Evolutionary conservation across 2,888 invertebrate genomes (phyloP).

Genomic region (Pristionchus fissidentatus): DNA sequence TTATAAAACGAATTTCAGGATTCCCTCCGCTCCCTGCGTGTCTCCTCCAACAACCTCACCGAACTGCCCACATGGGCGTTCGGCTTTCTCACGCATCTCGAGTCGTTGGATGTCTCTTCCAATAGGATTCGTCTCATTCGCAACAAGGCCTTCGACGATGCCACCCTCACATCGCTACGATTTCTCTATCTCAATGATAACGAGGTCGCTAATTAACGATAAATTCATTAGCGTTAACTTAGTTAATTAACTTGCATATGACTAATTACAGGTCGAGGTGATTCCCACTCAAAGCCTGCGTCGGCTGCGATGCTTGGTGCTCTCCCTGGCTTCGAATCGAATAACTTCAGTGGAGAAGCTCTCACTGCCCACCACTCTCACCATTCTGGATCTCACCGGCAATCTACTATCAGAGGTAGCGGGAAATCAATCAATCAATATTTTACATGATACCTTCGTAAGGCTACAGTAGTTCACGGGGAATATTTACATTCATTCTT

Average conservation of each 20-base stretch:
- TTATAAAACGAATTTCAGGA: constrained; percentile 56
- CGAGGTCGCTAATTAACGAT: constrained; percentile 58
- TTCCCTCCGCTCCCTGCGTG: constrained; percentile 65
- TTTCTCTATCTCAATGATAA: constrained; percentile 74
- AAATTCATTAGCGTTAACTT: neutral
- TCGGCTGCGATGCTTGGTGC: constrained; percentile 70
- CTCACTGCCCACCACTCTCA: constrained; percentile 70
- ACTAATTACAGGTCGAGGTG: constrained; percentile 58
- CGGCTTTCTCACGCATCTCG: constrained; percentile 71
- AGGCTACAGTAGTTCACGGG: too few relatives aligned
- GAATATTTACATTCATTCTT: too few relatives aligned
- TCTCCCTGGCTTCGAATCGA: constrained; percentile 82
- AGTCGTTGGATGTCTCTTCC: constrained; percentile 69
- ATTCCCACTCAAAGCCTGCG: constrained; percentile 62
- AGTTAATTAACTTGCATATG: too few relatives aligned
- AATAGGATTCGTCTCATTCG: constrained; percentile 65
- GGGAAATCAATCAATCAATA: constrained; percentile 81
- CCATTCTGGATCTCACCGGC: constrained; percentile 72
- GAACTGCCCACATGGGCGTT: constrained; percentile 71
- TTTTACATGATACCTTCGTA: too few relatives aligned
- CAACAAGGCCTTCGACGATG: constrained; percentile 65
- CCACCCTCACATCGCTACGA: constrained; percentile 70
- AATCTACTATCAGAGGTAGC: constrained; percentile 70
- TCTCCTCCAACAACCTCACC: constrained; percentile 68
- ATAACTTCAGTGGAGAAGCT: constrained; percentile 77